Conservation (phyloP, 2,888 invertebrate genomes). For the Cyclophora punctaria region DNA sequence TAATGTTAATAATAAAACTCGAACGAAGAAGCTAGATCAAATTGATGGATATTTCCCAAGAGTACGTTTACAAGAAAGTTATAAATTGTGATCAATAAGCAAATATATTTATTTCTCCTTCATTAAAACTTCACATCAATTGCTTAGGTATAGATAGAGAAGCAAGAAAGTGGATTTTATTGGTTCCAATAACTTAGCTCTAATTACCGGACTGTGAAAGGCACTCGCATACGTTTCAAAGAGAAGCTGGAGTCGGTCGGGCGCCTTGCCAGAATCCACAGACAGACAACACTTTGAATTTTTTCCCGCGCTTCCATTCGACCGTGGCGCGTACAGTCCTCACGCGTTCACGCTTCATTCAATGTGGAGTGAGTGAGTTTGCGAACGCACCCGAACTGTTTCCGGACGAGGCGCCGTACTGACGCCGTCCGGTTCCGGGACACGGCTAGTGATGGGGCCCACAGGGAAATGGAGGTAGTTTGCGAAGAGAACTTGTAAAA, state of each 20-base stretch:
- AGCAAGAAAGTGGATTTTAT: conserved; percentile 13
- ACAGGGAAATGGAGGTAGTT: conserved; percentile 11
- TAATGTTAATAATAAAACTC: too few relatives aligned
- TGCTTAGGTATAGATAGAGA: too few relatives aligned
- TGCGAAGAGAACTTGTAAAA: not conserved
- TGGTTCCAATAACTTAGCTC: conserved; percentile 18
- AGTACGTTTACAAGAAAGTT: too few relatives aligned
- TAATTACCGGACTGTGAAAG: conserved; percentile 22
- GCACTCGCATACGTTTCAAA: conserved; percentile 14
- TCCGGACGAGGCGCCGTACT: conserved; percentile 52
- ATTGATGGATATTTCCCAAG: too few relatives aligned
- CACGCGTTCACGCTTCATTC: conserved; percentile 45
- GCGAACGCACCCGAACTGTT: conserved; percentile 47
- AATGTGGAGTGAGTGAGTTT: conserved; percentile 48
- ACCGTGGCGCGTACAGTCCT: conserved; percentile 32
- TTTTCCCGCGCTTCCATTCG: conserved; percentile 25
- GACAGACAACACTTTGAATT: conserved; percentile 13
- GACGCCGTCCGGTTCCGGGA: conserved; percentile 58
- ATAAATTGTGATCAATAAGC: too few relatives aligned
- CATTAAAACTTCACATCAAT: too few relatives aligned
- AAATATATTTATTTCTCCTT: too few relatives aligned
- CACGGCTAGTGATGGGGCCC: conserved; percentile 19
- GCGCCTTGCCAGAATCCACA: conserved; percentile 15
- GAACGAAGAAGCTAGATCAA: too few relatives aligned
- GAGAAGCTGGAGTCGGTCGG: conserved; percentile 6